Base-by-base conservation (phyloP, 2,888 invertebrate genomes). In the Agriopis marginaria region DNA sequence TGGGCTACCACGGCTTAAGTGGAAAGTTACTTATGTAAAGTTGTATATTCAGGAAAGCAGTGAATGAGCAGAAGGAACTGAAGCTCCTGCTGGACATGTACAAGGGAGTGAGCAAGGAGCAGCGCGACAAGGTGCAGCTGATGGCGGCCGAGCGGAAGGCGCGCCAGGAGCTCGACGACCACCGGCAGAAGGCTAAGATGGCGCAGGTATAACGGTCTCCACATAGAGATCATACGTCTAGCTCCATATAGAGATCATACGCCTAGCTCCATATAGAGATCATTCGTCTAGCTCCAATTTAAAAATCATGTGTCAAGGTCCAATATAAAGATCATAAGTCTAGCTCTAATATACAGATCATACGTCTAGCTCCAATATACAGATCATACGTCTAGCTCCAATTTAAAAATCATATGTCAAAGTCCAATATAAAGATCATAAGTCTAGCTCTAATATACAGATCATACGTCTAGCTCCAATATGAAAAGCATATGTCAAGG, bases 51-150 rank as follows among this genome's bases (percentile, higher is more conserved):
- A 98, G 97, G 91, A 99, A 98, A 95, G 97, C 98, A 11, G 95
- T 97, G 58, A 98, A 98, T 86, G 98, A 98, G 86, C 98, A 98
- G 89, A 98, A 98, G 82, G 99, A 99, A 89, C 96, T 99, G 96
- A 99, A 99, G 86, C 92, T 99, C 0, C 90, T 99, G 11, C 93
- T 99, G 73, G 99, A 99, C 88, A 99, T 99, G 98, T 99, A 99
- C 93, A 99, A 99, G 93, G 98, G 98, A n/a, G 98, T 98, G 9
- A 97, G 98, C 69, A 99, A 99, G 88, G 99, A 99, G 84, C 98
- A 98, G 86, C 95, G 99, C 7, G 99, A 99, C 87, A 99, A 99
- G 92, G 99, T 98, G 54, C 98, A 98, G 91, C 95, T 99, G 68
- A 98, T 99, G 99, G 98, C 98, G 0, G 97, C 97, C 0, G 99